Evolutionary conservation across 2,888 invertebrate genomes (phyloP), one percentile per base, ranked within the genome.

Genomic region (Scaptomyza tumidula): DNA sequence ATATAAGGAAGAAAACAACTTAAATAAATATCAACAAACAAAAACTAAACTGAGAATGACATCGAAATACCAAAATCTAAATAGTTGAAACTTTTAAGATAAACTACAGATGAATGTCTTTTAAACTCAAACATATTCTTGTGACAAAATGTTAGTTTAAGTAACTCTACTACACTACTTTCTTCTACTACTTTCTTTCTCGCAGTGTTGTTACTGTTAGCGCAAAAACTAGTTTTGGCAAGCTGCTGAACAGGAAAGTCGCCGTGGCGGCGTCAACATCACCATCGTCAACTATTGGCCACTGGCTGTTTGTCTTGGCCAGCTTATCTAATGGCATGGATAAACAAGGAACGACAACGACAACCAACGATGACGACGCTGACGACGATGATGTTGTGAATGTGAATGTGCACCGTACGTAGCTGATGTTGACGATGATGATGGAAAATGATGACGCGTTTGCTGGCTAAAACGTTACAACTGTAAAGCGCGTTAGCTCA

Each of bases 311-410:
- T 82, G 88, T 88, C 88, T 86, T 83, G 62, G 65, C 54, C 69
- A 80, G 88, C 83, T 83, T 83, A 83, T 83, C 83, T 83, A 88
- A 83, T 86, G 83, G 83, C 87, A 71, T 71, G 88, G 75, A 88
- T 83, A 88, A 83, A 83, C 88, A 88, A 77, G 88, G 67, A 50
- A 55, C 68, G 83, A 79, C 82, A 71, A 68, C 86, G 72, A 63
- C 53, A 66, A 58, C 13, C 37, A 46, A 58, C 50, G 53, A 37
- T 43, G 56, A 57, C 27, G 44, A n/a, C n/a, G 37, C 46, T 10
- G 41, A 44, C 19, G 56, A 44, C 6, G 59, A 37, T 9, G 48
- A 52, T 7, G 50, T 14, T 33, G 50, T 31, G 50, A 39, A 7
- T 9, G 52, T 1, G 43, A 50, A 33, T 14, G 16, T 35, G 49